A percentile compares a stretch with the other conserved stretches of the same genome.
Conservation (phyloP, 2,113 vertebrate species). For the Thamnophis sirtalis region DNA sequence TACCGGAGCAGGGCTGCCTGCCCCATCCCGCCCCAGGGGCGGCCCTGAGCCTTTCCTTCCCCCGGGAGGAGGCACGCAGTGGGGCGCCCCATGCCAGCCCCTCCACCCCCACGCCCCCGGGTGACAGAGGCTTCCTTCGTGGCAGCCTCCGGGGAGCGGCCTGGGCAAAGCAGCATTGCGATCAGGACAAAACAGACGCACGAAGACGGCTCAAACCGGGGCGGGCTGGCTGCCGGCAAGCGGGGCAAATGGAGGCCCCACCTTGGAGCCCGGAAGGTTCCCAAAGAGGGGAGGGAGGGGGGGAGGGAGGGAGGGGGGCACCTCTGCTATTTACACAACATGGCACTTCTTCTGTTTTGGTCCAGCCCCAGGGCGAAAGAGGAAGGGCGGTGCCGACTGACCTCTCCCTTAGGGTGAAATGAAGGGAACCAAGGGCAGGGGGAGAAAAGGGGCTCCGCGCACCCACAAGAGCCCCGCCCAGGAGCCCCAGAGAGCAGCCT, state of each 20-base stretch:
- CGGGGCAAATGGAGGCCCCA: too few relatives aligned
- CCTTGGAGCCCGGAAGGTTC: not conserved
- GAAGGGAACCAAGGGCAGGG: not conserved
- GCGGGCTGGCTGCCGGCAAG: not conserved
- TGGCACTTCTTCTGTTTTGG: accelerated
- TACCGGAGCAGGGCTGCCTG: not conserved
- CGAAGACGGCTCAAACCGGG: not conserved
- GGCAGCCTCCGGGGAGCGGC: too few relatives aligned
- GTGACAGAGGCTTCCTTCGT: too few relatives aligned
- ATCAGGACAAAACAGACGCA: not conserved
- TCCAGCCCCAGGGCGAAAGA: too few relatives aligned
- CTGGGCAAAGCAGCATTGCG: not conserved
- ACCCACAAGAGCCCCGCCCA: not conserved
- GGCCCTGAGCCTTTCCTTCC: too few relatives aligned
- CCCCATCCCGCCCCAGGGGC: too few relatives aligned
- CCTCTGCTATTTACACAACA: not conserved
- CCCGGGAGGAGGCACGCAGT: not conserved
- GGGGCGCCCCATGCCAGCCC: too few relatives aligned
- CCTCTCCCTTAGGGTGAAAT: too few relatives aligned
- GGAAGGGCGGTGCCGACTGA: not conserved
- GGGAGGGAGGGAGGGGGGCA: accelerated
- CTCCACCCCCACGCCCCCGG: too few relatives aligned
- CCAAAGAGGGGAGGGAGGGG: accelerated
- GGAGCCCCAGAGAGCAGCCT: too few relatives aligned
- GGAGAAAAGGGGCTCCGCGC: not conserved